Percentiles rank a stretch among this genome's conserved stretches.
Conservation (phyloP, 2,113 vertebrate genomes). For the Zosterops lateralis region DNA sequence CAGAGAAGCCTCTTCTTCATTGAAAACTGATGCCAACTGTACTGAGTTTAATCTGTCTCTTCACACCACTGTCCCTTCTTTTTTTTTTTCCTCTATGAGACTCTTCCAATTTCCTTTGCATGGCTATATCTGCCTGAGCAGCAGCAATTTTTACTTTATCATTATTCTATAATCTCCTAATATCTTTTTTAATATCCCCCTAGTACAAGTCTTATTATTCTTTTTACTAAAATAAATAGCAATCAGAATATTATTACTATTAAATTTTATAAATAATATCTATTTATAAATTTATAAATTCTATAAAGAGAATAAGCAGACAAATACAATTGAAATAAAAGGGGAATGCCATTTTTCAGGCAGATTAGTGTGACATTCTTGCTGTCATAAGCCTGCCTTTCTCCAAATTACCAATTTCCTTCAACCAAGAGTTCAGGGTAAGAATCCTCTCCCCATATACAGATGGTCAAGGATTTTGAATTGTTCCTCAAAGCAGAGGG, state of each 20-base stretch:
- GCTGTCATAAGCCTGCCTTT: not conserved
- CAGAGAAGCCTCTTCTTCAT: not conserved
- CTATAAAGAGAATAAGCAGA: not conserved
- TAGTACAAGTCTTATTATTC: not conserved
- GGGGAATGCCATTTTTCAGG: not conserved
- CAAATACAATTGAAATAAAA: not conserved
- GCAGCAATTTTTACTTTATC: slow-evolving; percentile 16
- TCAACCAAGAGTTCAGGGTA: not conserved
- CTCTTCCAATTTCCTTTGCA: slow-evolving; percentile 15
- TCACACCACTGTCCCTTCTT: not conserved
- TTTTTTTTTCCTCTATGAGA: not conserved
- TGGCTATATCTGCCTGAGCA: not conserved
- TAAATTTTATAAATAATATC: not conserved
- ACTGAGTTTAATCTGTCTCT: not conserved
- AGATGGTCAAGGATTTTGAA: not conserved
- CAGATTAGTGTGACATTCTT: not conserved
- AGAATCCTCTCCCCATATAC: not conserved
- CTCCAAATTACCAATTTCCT: not conserved
- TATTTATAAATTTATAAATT: not conserved
- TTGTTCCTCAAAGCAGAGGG: not conserved
- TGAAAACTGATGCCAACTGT: not conserved
- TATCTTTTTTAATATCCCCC: slow-evolving; percentile 35
- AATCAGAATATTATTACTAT: not conserved
- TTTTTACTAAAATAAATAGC: not conserved
- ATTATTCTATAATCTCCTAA: not conserved